A percentile compares a stretch with the other conserved stretches of the same genome.
These are phyloP conservation scores for Sitta europaea DNA, from an alignment of 2,113 vertebrate genomes.

Conservation along the genomic window DNA sequence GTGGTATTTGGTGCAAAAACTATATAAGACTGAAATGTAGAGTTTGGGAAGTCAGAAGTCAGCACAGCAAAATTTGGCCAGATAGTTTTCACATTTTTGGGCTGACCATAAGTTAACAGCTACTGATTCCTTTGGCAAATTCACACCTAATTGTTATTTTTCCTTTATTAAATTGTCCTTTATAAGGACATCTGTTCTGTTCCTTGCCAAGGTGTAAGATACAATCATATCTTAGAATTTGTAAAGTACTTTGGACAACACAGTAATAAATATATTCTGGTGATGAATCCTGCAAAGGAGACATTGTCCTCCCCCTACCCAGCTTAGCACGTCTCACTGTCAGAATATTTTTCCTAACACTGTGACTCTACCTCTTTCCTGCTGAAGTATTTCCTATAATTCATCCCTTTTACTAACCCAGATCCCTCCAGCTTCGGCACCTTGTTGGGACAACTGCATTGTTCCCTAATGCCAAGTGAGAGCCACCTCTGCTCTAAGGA, in stretches of 20 bases:
- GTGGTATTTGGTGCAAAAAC: neutral
- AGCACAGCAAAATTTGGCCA: neutral
- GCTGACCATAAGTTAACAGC: neutral
- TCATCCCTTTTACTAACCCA: neutral
- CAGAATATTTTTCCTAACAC: neutral
- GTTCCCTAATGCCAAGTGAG: neutral
- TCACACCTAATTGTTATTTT: slow-evolving; percentile 22
- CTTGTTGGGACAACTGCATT: neutral
- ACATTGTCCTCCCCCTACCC: neutral
- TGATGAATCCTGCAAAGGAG: neutral
- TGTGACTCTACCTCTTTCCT: neutral
- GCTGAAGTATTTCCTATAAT: neutral
- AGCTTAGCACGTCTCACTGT: neutral
- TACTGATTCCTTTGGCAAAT: neutral
- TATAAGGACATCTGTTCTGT: slow-evolving; percentile 44
- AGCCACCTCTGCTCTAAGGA: neutral
- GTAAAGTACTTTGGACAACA: slow-evolving; percentile 29
- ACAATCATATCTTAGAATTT: slow-evolving; percentile 5
- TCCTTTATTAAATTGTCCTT: slow-evolving; percentile 38
- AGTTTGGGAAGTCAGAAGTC: neutral
- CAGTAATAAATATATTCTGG: neutral
- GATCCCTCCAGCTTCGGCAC: neutral
- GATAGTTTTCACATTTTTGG: neutral
- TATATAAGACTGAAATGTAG: neutral
- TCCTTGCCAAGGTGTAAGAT: slow-evolving; percentile 36